Conservation (phyloP, 35 echinoderm and acorn worm species). For the Strongylocentrotus purpuratus region DNA sequence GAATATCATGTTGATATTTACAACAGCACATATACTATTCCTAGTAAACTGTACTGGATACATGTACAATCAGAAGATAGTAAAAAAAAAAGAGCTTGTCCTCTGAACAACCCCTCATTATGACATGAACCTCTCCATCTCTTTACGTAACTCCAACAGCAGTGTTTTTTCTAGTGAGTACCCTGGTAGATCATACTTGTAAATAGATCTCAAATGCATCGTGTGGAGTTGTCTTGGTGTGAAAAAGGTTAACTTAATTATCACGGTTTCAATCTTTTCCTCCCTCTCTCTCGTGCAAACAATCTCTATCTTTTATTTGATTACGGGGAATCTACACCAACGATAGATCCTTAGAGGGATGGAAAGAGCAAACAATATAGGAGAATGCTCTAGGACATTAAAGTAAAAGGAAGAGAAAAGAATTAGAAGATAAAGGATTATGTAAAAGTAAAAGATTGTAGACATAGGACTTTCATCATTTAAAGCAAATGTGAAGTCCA, state of each 20-base stretch:
- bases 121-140: too few species aligned
- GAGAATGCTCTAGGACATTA: not conserved
- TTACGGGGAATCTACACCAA: not conserved
- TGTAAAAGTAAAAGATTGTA: too few species aligned
- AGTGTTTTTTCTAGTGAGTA: not conserved
- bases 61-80: too few species aligned
- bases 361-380: not conserved
- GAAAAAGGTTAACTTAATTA: slow-evolving; percentile 14
- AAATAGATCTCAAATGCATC: not conserved
- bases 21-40: too few species aligned
- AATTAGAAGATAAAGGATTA: not conserved
- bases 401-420: not conserved
- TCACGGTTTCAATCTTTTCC: not conserved
- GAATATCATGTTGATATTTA: too few species aligned
- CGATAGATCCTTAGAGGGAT: not conserved
- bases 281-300: not conserved
- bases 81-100: too few species aligned
- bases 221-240: not conserved
- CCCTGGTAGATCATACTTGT: not conserved
- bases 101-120: too few species aligned
- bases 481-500: too few species aligned
- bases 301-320: not conserved
- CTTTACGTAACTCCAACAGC: not conserved
- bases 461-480: too few species aligned
- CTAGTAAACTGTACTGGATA: too few species aligned